Conservation (phyloP, 2,797 vertebrate species). For the Philypnodon macrostomus region DNA sequence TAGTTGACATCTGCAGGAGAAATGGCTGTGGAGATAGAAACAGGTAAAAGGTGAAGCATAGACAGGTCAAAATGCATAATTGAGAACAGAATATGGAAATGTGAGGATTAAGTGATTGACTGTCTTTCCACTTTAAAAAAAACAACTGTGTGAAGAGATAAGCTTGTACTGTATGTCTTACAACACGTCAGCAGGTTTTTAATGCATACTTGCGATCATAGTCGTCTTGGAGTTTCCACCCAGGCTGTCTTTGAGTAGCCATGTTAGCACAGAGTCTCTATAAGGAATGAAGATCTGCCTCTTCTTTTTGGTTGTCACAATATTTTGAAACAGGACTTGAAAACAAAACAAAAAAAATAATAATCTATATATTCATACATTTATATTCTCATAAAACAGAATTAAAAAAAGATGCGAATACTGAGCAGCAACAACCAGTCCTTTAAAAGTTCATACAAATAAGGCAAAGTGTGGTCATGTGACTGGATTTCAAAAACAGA, state of each 20-base stretch:
- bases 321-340: slow-evolving; percentile 15
- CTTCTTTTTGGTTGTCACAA: slow-evolving; percentile 77
- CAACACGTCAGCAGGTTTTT: slow-evolving; percentile 10
- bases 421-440: too few relatives aligned
- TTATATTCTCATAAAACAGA: too few relatives aligned
- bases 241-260: slow-evolving; percentile 96
- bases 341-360: too few relatives aligned
- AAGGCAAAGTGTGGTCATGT: too few relatives aligned
- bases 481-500: too few relatives aligned
- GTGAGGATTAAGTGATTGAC: background rate
- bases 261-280: slow-evolving; percentile 94
- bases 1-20: slow-evolving; percentile 95
- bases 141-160: slow-evolving; percentile 3
- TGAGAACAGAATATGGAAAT: slow-evolving; percentile 5
- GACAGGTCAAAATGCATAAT: slow-evolving; percentile 1
- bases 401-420: too few relatives aligned
- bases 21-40: slow-evolving; percentile 76
- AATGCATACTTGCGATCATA: slow-evolving; percentile 93
- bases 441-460: too few relatives aligned
- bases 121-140: background rate
- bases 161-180: background rate
- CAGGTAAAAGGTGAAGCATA: background rate
- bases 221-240: slow-evolving; percentile 96
- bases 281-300: slow-evolving; percentile 95
- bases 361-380: too few relatives aligned